A percentile compares a stretch with the other conserved stretches of the same genome.
These are phyloP conservation scores for Paguma larvata DNA, from an alignment of 2,797 vertebrate species.

Conservation along the genomic window DNA sequence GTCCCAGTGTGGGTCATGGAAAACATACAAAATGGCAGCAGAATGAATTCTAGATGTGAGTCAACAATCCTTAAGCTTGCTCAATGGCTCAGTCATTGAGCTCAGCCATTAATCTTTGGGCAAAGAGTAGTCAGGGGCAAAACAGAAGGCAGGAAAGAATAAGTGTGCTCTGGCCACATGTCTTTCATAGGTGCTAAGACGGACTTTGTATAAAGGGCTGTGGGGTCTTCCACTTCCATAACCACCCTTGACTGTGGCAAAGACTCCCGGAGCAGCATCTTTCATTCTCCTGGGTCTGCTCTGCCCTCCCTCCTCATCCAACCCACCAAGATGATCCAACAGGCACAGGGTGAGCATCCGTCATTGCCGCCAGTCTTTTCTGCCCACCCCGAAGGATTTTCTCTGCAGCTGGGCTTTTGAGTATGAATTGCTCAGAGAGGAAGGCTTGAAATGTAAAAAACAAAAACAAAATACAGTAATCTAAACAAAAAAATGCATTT, in stretches of 20 bases:
- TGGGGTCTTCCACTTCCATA: not conserved
- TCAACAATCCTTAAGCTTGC: not conserved
- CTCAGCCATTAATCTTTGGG: not conserved
- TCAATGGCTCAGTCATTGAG: not conserved
- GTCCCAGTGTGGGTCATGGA: not conserved
- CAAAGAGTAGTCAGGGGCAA: not conserved
- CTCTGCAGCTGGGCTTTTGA: not conserved
- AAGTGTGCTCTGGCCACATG: not conserved
- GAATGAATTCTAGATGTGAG: not conserved
- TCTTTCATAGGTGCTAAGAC: not conserved
- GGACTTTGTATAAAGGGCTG: not conserved
- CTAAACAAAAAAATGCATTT: not conserved
- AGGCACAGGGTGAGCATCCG: not conserved
- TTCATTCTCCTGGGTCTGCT: not conserved
- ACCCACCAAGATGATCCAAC: not conserved
- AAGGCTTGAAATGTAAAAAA: not conserved
- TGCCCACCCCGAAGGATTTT: not conserved
- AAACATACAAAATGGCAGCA: not conserved
- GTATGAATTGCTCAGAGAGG: not conserved
- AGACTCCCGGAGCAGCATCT: not conserved
- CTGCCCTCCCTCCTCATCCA: not conserved
- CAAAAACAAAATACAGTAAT: not conserved
- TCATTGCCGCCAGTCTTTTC: not conserved
- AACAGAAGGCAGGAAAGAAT: not conserved
- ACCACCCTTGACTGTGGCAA: not conserved